Evolutionary conservation across 2,797 vertebrate genomes (phyloP).

Genomic region (Pristis pectinata): DNA sequence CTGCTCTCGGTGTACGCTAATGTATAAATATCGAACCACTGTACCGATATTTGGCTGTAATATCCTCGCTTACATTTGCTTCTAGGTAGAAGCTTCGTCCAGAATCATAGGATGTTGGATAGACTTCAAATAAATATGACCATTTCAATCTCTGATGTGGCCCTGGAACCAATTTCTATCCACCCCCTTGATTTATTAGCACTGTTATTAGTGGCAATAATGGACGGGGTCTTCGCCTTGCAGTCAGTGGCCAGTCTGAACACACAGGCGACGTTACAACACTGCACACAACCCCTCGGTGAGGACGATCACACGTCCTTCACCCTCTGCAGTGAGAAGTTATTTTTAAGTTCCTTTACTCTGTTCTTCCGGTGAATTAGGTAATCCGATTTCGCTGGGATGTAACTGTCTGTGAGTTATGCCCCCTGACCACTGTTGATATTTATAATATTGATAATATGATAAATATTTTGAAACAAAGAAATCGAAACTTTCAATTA

Average conservation of each 20-base stretch:
- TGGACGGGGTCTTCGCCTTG: neutral
- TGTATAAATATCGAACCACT: neutral
- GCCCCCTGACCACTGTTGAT: neutral
- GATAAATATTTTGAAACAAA: slow-evolving; percentile 28
- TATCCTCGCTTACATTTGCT: neutral
- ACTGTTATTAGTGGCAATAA: neutral
- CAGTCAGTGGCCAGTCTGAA: neutral
- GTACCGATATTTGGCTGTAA: neutral
- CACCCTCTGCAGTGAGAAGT: neutral
- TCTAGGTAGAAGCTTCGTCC: neutral
- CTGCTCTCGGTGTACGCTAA: neutral
- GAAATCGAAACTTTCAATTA: slow-evolving; percentile 36
- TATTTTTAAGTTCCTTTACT: neutral
- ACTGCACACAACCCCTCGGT: neutral
- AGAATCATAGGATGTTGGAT: neutral
- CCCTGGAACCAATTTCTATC: neutral
- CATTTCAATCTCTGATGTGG: too few species aligned
- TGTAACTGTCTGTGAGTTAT: slow-evolving; percentile 3
- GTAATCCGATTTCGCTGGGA: neutral
- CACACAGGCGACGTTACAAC: neutral
- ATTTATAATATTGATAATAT: slow-evolving; percentile 19
- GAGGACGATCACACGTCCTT: neutral
- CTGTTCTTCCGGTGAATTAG: neutral
- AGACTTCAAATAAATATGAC: neutral
- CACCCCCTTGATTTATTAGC: neutral